Evolutionary conservation across 2,797 vertebrate species (phyloP), one percentile per base, ranked within the genome.

Genomic region (Falco peregrinus): DNA sequence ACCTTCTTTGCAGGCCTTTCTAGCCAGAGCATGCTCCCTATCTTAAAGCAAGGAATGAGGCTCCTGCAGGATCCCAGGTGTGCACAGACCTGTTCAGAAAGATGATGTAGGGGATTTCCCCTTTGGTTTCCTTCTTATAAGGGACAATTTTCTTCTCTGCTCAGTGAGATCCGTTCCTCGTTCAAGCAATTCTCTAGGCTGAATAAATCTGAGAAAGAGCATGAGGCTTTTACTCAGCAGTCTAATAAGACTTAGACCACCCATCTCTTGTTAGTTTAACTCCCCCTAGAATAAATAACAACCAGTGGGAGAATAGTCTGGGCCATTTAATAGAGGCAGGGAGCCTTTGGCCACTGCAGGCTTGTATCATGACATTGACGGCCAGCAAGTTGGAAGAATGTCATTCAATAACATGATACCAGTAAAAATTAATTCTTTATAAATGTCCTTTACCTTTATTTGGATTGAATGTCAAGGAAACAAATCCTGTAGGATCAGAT

Each of bases 221-320:
- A 53, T 11, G 37, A 90, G 50, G 68, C 79, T 87, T 83, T 78
- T 82, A 61, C 77, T 56, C 28, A 22, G 74, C 86, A 89, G 67
- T 59, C 12, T 45, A 45, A 3, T 67, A 33, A 26, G 59, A 67
- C 43, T 54, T 43, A 54, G 89, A 86, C 71, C 91, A 87, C 89
- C 84, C 91, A 64, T 87, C 84, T 87, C 87, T 84, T 91, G 71
- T 93, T 93, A 81, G 86, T 77, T 73, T 51, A 91, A 80, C 67
- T 91, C 21, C 39, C 71, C 54, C 48, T 54, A 57, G 87, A 77
- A 83, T 50, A 74, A 59, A 68, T 69, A 76, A 54, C 43, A 91
- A 69, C 65, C 53, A 39, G 29, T 65, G 65, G 64, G 67, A 77
- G 79, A 93, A 57, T 14, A 53, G 33, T 35, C 51, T 86, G 78